Evolutionary conservation across 1,140 invertebrate species (phyloP).

Genomic region (Liolophura sinensis): DNA sequence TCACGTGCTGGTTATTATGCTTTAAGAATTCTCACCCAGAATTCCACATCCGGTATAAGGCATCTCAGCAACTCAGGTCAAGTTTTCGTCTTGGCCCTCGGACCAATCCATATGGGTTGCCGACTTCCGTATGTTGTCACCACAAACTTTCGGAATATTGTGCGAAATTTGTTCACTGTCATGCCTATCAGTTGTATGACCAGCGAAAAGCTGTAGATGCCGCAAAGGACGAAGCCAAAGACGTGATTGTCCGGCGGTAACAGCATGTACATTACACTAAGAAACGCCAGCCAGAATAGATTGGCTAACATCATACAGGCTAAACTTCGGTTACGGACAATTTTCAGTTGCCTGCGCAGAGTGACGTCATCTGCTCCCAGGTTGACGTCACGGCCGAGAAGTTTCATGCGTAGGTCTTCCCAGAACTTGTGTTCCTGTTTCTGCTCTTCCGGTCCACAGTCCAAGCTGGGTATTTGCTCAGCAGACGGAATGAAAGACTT

Average conservation of each 20-base stretch:
- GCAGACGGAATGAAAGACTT: too few species aligned
- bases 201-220: conserved; percentile 30
- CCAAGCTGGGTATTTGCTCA: too few species aligned
- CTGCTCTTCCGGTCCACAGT: not conserved
- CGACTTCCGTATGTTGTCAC: conserved; percentile 2
- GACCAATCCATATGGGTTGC: conserved; percentile 6
- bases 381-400: conserved; percentile 26
- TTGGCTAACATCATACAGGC: conserved; percentile 18
- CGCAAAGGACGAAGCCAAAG: conserved; percentile 23
- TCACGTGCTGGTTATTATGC: too few species aligned
- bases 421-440: conserved; percentile 22
- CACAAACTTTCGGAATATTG: conserved; percentile 8
- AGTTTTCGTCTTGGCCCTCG: not conserved
- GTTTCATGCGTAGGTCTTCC: conserved; percentile 13
- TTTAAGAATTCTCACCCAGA: too few species aligned
- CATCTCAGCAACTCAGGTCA: too few species aligned
- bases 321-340: conserved; percentile 18
- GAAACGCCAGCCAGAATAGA: conserved; percentile 20
- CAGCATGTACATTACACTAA: conserved; percentile 22
- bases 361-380: conserved; percentile 9
- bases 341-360: conserved; percentile 10
- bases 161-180: conserved; percentile 20
- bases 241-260: conserved; percentile 14
- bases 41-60: too few species aligned
- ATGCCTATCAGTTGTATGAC: conserved; percentile 30